Conservation (phyloP, 2,113 vertebrate species). For the Chloropsis cyanopogon region DNA sequence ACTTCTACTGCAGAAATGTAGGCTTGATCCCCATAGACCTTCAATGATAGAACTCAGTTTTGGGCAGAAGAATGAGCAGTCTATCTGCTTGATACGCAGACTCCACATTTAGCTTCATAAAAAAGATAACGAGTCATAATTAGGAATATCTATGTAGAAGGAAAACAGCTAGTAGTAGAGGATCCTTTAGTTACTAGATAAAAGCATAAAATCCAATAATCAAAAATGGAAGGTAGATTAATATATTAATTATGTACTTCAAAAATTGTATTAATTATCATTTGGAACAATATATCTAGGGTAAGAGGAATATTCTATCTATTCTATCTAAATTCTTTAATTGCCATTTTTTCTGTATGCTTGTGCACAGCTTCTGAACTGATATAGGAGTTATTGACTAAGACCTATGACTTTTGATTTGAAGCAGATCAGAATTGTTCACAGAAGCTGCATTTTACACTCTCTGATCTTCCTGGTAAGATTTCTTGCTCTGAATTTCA, state of each 20-base stretch:
- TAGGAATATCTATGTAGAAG: neutral
- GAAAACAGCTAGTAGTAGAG: neutral
- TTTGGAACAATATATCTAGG: neutral
- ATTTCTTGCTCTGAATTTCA: neutral
- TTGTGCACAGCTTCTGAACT: neutral
- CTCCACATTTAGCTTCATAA: neutral
- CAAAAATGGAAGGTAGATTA: neutral
- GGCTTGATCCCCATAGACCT: neutral
- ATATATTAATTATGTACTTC: neutral
- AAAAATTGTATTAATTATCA: neutral
- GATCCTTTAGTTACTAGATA: neutral
- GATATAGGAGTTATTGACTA: neutral
- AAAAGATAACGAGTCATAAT: neutral
- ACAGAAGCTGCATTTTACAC: neutral
- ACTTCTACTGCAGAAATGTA: neutral
- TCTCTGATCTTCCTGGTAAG: neutral
- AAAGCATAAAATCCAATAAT: neutral
- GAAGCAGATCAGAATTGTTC: neutral
- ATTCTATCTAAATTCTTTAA: neutral
- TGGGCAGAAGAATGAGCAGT: neutral
- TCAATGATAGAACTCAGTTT: neutral
- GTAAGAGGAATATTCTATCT: neutral
- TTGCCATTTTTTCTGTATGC: neutral
- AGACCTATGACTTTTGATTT: neutral
- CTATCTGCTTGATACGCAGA: neutral